These are phyloP conservation scores for Cordylochernes scorpioides DNA, from an alignment of 2,888 invertebrate genomes.

Conservation along the genomic window DNA sequence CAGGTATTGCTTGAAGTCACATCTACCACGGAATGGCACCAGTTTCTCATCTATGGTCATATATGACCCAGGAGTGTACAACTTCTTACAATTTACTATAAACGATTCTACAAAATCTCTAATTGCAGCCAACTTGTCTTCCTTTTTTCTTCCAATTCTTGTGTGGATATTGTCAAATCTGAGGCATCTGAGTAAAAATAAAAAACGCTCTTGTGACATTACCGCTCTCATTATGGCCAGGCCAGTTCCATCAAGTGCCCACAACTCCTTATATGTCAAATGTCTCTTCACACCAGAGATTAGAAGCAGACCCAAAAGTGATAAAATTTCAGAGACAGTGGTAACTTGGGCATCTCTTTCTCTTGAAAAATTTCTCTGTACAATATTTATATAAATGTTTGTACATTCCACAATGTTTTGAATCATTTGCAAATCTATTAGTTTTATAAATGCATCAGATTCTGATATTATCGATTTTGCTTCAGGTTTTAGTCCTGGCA, in stretches of 20 bases:
- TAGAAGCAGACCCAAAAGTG: conserved; percentile 2
- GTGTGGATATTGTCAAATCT: conserved; percentile 3
- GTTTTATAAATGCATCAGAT: no score
- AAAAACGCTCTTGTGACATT: not conserved
- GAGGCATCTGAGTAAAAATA: conserved; percentile 2
- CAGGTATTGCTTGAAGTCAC: conserved; percentile 16
- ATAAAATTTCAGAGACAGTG: conserved; percentile 1
- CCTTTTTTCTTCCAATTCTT: not conserved
- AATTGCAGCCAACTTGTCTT: conserved; percentile 6
- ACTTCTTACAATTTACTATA: conserved; percentile 11
- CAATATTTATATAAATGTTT: conserved; percentile 3
- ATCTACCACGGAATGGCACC: conserved; percentile 15
- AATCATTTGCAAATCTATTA: not conserved
- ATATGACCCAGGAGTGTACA: conserved; percentile 12
- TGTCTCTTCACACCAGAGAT: conserved; percentile 3
- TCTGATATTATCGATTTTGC: no score
- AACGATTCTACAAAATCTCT: conserved; percentile 6
- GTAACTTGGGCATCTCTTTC: conserved; percentile 1
- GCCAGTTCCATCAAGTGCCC: conserved; percentile 1
- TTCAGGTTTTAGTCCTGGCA: no score
- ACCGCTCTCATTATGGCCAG: conserved; percentile 1
- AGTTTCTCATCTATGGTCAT: conserved; percentile 18
- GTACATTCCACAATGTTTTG: not conserved
- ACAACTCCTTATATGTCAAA: not conserved
- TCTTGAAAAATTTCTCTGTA: conserved; percentile 1